Evolutionary conservation across 2,113 vertebrate genomes (phyloP).

Genomic region (Lagopus leucura): DNA sequence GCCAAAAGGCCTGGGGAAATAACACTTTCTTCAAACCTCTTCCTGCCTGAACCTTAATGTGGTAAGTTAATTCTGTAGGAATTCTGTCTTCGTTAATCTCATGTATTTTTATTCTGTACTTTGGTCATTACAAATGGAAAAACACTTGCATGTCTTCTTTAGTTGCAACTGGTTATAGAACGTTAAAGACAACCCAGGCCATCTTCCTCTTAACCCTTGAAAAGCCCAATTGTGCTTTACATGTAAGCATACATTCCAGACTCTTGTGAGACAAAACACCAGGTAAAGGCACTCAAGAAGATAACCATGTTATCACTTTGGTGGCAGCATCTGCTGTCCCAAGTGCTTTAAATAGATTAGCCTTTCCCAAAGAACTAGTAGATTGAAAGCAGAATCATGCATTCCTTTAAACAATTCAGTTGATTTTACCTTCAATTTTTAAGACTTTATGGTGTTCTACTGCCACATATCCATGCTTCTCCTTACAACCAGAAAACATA

Average conservation of each 20-base stretch:
- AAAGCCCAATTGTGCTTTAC: not conserved
- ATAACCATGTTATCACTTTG: not conserved
- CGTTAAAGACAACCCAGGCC: not conserved
- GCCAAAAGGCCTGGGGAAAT: not conserved
- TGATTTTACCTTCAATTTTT: not conserved
- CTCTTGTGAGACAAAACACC: not conserved
- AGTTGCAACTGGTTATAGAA: not conserved
- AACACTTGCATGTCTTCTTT: not conserved
- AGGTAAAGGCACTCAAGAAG: not conserved
- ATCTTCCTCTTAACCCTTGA: not conserved
- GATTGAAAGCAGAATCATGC: not conserved
- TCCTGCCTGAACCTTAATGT: not conserved
- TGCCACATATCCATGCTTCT: not conserved
- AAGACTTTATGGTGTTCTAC: not conserved
- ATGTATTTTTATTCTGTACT: accelerated
- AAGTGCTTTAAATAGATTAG: not conserved
- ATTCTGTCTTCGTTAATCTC: not conserved
- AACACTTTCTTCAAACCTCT: not conserved
- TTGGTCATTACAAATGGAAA: not conserved
- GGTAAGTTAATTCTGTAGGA: not conserved
- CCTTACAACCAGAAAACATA: not conserved
- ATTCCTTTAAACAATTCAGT: not conserved
- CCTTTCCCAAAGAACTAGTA: not conserved
- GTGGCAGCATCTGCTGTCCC: not conserved
- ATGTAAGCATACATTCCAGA: not conserved